Base-by-base conservation (phyloP, 2,113 vertebrate species). In the Mola mola region DNA sequence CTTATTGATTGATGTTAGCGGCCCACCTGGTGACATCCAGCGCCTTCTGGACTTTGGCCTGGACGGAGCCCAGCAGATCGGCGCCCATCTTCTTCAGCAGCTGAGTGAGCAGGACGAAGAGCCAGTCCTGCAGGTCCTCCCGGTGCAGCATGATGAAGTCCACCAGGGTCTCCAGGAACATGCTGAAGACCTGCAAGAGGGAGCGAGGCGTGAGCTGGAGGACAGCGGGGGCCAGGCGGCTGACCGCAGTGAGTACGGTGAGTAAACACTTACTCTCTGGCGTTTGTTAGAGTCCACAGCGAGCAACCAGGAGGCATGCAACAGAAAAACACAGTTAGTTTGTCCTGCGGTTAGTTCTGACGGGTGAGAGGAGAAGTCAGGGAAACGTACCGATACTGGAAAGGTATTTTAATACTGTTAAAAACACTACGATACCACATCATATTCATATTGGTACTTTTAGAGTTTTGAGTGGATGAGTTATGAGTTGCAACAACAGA, bases 11-110 rank as follows among this genome's bases (percentile, higher is more conserved):
- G 28, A 9, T 29, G 28, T 29, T 5, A 29, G 28, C 6, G 9
- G 6, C 28, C 28, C 12, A 98, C 97, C 97, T 96, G 56, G 97
- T 98, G 83, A 98, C 70, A 75, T 99, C 97, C 71, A 99, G 90
- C 67, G 96, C 97, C 84, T 98, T 99, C 70, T 99, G 96, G 70
- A 99, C 96, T 87, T 99, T 99, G 3, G 97, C 96, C 85, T 99
- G 97, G 53, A 99, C 97, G 19, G 97, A 99, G 62, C 96, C 97
- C 64, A 98, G 88, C 76, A 99, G 91, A 86, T 98, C 97, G 19
- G 97, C 96, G 6, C 97, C 97, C 96, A 98, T 99, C 85, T 98
- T 98, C 91, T 99, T 99, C 36, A 99, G 91, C 66, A 99, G 89
- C 87, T 99, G 97, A 12, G 97, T 98, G 77, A 99, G 94, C 47